phyloP scores from a whole-genome alignment of 2,888 invertebrate species.

The Hybos culiciformis region DNA sequence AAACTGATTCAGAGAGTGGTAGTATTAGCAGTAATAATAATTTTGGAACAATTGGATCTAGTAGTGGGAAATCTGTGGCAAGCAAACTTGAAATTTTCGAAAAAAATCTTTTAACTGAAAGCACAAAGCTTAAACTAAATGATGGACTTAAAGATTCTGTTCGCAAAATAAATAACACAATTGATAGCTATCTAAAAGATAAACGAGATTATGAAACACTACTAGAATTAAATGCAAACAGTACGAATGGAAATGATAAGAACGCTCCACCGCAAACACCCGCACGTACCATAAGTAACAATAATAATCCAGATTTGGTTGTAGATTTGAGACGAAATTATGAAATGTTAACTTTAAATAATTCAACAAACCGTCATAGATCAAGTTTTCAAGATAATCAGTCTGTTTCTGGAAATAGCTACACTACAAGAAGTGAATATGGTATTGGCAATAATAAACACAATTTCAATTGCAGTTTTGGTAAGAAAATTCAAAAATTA shows the following conservation, averaged over 20 bases:
- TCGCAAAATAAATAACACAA: constrained; percentile 35
- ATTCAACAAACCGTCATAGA: constrained; percentile 17
- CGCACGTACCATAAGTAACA: constrained; percentile 21
- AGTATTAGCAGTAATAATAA: constrained; percentile 16
- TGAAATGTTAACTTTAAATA: constrained; percentile 25
- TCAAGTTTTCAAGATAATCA: constrained; percentile 12
- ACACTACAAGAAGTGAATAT: constrained; percentile 30
- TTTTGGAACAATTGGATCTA: constrained; percentile 2
- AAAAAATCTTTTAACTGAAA: constrained; percentile 12
- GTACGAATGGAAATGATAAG: constrained; percentile 24
- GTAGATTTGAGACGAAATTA: constrained; percentile 6
- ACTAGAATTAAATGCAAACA: constrained; percentile 31
- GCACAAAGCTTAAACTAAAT: constrained; percentile 4
- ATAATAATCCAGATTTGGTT: constrained; percentile 5
- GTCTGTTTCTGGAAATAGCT: constrained; percentile 14
- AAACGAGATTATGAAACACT: constrained; percentile 33
- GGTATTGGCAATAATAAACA: constrained; percentile 19
- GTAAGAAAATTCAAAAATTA: constrained; percentile 16
- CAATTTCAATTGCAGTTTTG: constrained; percentile 27
- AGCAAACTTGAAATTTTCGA: constrained; percentile 32
- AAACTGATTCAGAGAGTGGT: constrained; percentile 21
- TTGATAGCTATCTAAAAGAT: constrained; percentile 35
- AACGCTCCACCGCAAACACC: constrained; percentile 25
- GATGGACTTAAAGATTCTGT: constrained; percentile 34
- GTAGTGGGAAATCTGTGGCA: constrained; percentile 15